Base-by-base conservation (phyloP, 2,113 vertebrate species). In the Donacobius atricapilla region DNA sequence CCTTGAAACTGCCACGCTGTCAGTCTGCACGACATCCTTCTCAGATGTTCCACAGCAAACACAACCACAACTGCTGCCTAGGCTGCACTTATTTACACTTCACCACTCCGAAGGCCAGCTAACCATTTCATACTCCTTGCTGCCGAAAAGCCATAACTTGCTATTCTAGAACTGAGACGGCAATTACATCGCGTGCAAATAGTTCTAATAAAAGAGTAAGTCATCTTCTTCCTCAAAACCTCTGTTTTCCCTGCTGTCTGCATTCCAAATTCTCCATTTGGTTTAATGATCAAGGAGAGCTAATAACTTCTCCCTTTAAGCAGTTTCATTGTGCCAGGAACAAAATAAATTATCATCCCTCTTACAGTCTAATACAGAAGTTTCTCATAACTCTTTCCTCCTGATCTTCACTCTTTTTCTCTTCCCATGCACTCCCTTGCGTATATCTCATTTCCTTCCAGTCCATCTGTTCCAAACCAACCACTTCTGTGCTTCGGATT, bases 291-390 rank as follows among this genome's bases (percentile, higher is more conserved):
- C 57, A 82, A 90, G 65, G 81, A 42, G 51, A 87, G 31, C 54
- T 93, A 92, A 82, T 57, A 94, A 92, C 53, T 87, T 68, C 76
- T 84, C 45, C 81, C 80, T 81, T 63, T 71, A 79, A 93, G 51
- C 39, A 75, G 68, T 69, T 73, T 40, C 1, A 1, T 44, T 68
- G 51, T 92, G 93, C 76, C 83, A 90, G 65, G 50, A n/a, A 89
- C 44, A 81, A 94, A 94, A 92, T 68, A 68, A 77, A 93, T 86
- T 61, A 93, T 39, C 85, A 68, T 39, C 35, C 44, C 48, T 54
- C 78, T 96, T 73, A 69, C 35, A 40, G 53, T 54, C 45, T 64
- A 73, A 88, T 10, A 69, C n/a, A 77, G 75, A 88, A 84, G 47
- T 66, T 94, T 93, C 83, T 95, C 40, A 1, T 15, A 77, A 83